Base-by-base conservation (phyloP, 2,113 vertebrate species). In the Ctenomys sociabilis region DNA sequence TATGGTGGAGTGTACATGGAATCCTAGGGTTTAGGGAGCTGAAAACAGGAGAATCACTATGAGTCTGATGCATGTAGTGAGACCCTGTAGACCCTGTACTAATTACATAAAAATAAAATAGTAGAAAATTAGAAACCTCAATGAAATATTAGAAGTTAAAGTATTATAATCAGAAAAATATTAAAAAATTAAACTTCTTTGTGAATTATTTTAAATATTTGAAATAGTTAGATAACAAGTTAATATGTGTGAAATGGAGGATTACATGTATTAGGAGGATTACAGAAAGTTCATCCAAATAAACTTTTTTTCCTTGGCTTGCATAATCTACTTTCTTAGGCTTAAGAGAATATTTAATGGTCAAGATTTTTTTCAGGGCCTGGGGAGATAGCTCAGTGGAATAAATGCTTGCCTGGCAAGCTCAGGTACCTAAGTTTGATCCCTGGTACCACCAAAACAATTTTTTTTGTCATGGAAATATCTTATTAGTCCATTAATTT, bases 121-220 rank as follows among this genome's bases (percentile, higher is more conserved):
- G 35, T 37, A 82, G 40, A 77, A 85, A 35, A 73, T 70, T 10
- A 70, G 35, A 70, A 26, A 73, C 73, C 63, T 90, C 32, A 78
- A 16, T 54, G 30, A 57, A 16, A 63, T 35, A 14, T 21, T 89
- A 61, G 35, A 81, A 26, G 12, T 72, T 93, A 86, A 83, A 95
- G 49, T 54, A 85, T 19, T 73, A 0, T 45, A 63, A 19, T 78
- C 77, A 73, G 26, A 85, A 66, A 66, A 78, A 4, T 93, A 61
- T 12, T 88, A 77, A 1, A 83, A 85, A 92, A 82, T 49, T 85
- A 49, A 85, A 90, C 64, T 91, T 78, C 13, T 66, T 14, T 75
- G 63, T 94, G 57, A 90, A 77, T 64, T 90, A 52, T 78, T 94
- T 84, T 82, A 24, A 80, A 32, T 52, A 45, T 43, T 80, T 90